Conservation (phyloP, 2,888 invertebrate genomes). For the Calameuta idolon region DNA sequence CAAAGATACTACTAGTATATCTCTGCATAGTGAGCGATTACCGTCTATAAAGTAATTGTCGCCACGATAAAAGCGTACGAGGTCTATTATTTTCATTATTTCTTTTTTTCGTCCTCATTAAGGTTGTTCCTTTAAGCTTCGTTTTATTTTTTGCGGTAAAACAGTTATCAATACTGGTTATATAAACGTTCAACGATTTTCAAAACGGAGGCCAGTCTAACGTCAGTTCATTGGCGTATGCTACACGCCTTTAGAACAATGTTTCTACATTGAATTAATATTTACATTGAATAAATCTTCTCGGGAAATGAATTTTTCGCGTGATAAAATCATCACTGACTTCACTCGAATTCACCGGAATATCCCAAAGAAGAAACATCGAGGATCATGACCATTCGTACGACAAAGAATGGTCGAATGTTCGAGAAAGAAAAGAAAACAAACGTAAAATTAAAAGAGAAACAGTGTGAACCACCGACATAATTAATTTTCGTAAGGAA, state of each 20-base stretch:
- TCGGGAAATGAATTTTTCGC: not conserved
- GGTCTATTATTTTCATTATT: not conserved
- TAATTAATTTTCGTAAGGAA: not conserved
- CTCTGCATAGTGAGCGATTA: not conserved
- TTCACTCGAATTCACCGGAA: not conserved
- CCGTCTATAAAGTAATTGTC: not conserved
- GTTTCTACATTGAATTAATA: not conserved
- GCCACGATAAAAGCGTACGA: not conserved
- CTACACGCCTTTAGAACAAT: not conserved
- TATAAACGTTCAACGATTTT: not conserved
- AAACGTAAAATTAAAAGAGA: not conserved
- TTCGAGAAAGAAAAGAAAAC: not conserved
- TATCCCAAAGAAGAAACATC: not conserved
- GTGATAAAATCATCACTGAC: not conserved
- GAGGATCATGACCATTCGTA: not conserved
- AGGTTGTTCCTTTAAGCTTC: not conserved
- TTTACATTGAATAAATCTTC: not conserved
- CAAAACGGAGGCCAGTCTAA: not conserved
- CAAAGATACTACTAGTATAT: not conserved
- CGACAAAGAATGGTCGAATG: not conserved
- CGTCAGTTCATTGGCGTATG: not conserved
- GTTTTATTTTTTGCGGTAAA: not conserved
- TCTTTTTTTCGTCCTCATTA: not conserved
- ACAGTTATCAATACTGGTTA: not conserved
- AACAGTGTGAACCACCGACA: not conserved